Conservation (phyloP, 92 coral and sea anemone genomes). For the Ricordea florida region DNA sequence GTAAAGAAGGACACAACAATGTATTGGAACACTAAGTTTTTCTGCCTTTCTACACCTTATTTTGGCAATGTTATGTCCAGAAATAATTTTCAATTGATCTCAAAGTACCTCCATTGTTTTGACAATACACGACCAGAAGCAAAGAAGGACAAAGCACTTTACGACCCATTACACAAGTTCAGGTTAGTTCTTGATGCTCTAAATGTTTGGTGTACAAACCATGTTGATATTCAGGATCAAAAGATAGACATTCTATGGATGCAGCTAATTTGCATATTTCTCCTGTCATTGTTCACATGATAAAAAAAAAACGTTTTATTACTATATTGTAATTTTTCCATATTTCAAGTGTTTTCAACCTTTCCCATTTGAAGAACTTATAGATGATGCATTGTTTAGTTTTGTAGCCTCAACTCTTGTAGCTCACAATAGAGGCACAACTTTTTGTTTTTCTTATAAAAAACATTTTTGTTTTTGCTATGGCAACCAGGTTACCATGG, state of each 20-base stretch:
- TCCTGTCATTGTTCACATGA: constrained; percentile 18
- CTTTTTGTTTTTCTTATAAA: constrained; percentile 1
- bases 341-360: neutral
- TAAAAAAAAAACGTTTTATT: neutral
- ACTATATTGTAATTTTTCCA: neutral
- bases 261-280: constrained; percentile 25
- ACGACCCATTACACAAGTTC: constrained; percentile 41
- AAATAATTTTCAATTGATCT: too few species aligned
- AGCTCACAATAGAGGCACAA: constrained; percentile 1
- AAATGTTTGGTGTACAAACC: constrained; percentile 44
- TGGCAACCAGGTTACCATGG: constrained; percentile 11
- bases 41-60: too few species aligned
- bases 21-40: too few species aligned
- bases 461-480: constrained; percentile 1
- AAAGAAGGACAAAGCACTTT: too few species aligned
- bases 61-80: too few species aligned
- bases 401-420: constrained; percentile 4
- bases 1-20: too few species aligned
- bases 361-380: constrained; percentile 3
- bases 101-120: too few species aligned
- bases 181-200: constrained; percentile 11
- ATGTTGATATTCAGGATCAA: constrained; percentile 22
- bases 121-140: too few species aligned
- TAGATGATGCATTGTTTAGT: constrained; percentile 4
- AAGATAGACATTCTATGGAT: constrained; percentile 19